Base-by-base conservation (phyloP, 2,888 invertebrate species). In the Digitonthophagus gazella region DNA sequence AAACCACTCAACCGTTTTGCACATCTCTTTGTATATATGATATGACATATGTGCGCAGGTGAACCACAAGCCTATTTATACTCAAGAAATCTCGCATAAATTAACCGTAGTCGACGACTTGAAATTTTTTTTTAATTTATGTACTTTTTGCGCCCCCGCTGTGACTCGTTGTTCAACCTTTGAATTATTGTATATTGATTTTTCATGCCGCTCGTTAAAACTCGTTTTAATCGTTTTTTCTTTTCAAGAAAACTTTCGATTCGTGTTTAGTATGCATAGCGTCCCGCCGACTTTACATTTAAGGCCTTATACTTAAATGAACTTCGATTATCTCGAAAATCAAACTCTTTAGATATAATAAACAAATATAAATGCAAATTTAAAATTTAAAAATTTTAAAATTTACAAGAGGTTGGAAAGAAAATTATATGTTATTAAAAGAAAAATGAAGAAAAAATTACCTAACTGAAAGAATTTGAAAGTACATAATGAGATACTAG, bases 31-130 rank as follows among this genome's bases (percentile, higher is more conserved):
- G 11, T 44, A 11, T 8, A 44, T 11, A 11, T 64, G 67, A 67
- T 64, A 67, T 67, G 67, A 67, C 67, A 67, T 64, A 67, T 64
- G 64, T 56, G 64, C 67, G 64, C 67, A 67, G 67, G 67, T 67
- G 67, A 67, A 64, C 64, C 56, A 54, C 64, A 44, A 44, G 28
- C 54, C 67, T 67, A 67, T 67, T 67, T 67, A 67, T 67, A 67
- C 57, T 6, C 28, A 44, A 44, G 11, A 11, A 44, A 5, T 11
- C 28, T 44, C 28, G 28, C 28, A 44, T 44, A 44, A 44, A 44
- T 44, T 44, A 44, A 44, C 28, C 28, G 28, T 3, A 44, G 8
- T 44, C 28, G 28, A 11, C 28, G 28, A 44, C 28, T 44, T 44
- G 6, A 5, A 44, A 44, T 44, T 44, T 44, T n/a, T n/a, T 61